Percentiles rank a stretch among this genome's conserved stretches.
Evolutionary conservation across 1,140 invertebrate genomes (phyloP).

Genomic region (Drosophila subobscura): DNA sequence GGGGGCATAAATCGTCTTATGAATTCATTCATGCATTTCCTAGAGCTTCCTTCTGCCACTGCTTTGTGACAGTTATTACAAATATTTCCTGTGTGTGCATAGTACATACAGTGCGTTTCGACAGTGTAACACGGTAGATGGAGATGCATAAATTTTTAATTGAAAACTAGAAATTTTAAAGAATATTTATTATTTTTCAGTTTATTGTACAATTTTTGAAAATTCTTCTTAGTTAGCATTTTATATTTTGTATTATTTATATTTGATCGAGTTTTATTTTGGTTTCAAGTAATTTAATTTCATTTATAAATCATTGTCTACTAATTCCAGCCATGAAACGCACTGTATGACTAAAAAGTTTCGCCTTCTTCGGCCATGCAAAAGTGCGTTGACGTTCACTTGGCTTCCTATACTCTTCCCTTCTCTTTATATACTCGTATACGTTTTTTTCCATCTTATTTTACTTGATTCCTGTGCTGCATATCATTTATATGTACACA

Average conservation of each 20-base stretch:
- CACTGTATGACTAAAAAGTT: conserved; percentile 20
- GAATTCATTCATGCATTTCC: conserved; percentile 62
- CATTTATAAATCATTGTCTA: too few relatives aligned
- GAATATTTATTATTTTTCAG: too few relatives aligned
- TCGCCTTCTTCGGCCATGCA: too few relatives aligned
- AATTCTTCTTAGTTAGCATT: conserved; percentile 2
- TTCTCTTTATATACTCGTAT: background rate
- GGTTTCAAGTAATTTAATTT: too few relatives aligned
- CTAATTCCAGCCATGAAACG: background rate
- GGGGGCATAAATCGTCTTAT: conserved; percentile 21
- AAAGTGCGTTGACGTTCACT: conserved; percentile 23
- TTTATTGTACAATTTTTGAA: too few relatives aligned
- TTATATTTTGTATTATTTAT: conserved; percentile 5
- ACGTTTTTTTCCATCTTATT: background rate
- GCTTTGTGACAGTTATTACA: conserved; percentile 58
- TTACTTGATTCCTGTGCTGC: conserved; percentile 28
- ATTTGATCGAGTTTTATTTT: too few relatives aligned
- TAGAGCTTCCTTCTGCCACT: conserved; percentile 20
- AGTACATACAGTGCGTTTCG: conserved; percentile 6
- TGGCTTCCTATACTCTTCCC: conserved; percentile 5
- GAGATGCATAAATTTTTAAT: too few relatives aligned
- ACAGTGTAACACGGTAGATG: background rate
- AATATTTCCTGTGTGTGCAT: conserved; percentile 6
- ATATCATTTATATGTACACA: conserved; percentile 34
- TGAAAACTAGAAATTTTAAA: too few relatives aligned